Evolutionary conservation across 2,113 vertebrate genomes (phyloP), one percentile per base, ranked within the genome.

Genomic region (Apistogramma diplotaenia): DNA sequence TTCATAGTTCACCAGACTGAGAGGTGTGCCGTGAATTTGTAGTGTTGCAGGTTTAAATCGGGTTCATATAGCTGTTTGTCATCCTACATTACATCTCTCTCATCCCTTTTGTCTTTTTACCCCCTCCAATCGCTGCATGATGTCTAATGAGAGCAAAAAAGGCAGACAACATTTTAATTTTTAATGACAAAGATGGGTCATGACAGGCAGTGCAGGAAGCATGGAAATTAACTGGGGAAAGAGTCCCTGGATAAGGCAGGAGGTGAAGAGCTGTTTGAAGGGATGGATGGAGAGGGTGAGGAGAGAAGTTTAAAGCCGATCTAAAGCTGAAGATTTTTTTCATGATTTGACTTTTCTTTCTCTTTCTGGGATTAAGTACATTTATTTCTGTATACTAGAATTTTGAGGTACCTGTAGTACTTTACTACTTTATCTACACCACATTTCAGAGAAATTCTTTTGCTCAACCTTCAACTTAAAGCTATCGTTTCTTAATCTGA

Each of bases 141-240:
- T 12, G 29, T 70, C 85, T 85, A 85, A 92, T 82, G 84, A 87
- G 82, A 90, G 81, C 33, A 70, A 89, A 86, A 35, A 65, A 81
- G 62, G 55, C 79, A 78, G 29, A 83, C 61, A 85, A 80, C 67
- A 56, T 85, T 87, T 88, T 1, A 49, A 89, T 85, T 81, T 86
- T 89, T 83, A 88, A 83, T 89, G 51, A 40, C 57, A 77, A 57
- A 81, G 56, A 85, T 72, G 84, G 55, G 61, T 77, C 70, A 60
- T 85, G 89, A 89, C 80, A 84, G 84, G 81, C 37, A 6, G 53
- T 2, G 53, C 74, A 85, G 82, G 80, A 85, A 81, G 80, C 19
- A 0, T 70, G 74, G 79, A 73, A 81, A 84, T 84, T 51, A 89
- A 81, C 78, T 12, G 11, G 18, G 35, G 59, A 53, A 40, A 37